Evolutionary conservation across 2,888 invertebrate species (phyloP).

Genomic region (Tanytarsus gracilentus): DNA sequence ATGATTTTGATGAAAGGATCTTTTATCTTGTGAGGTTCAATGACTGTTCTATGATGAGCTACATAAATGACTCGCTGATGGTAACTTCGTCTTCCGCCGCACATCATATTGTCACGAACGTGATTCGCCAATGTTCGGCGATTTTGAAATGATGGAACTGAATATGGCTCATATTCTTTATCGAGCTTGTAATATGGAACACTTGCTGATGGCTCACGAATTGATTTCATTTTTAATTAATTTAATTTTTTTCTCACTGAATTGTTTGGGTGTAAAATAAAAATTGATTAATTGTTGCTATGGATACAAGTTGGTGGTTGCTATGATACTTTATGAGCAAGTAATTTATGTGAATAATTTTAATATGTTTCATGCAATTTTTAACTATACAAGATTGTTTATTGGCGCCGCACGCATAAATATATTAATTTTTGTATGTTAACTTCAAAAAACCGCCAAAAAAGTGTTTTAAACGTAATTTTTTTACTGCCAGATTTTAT

Average conservation of each 20-base stretch:
- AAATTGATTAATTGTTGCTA: background rate
- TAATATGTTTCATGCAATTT: no score
- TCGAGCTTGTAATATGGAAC: constrained; percentile 25
- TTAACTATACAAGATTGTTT: no score
- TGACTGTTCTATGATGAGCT: constrained; percentile 16
- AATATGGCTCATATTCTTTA: constrained; percentile 19
- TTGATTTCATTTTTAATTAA: constrained; percentile 14
- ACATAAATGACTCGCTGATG: constrained; percentile 31
- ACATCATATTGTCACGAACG: constrained; percentile 30
- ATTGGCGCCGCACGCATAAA: no score
- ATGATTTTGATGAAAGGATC: constrained; percentile 21
- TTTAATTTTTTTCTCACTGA: background rate
- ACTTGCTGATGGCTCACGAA: background rate
- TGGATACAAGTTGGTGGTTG: background rate
- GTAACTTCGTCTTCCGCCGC: constrained; percentile 27
- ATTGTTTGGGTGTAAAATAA: background rate
- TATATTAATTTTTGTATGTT: no score
- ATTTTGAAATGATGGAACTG: constrained; percentile 30
- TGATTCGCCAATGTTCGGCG: constrained; percentile 30
- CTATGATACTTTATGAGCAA: no score
- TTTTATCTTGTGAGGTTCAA: constrained; percentile 22
- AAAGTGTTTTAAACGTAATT: no score
- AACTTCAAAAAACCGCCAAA: no score
- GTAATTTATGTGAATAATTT: no score
- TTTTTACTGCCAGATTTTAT: no score